Base-by-base conservation (phyloP, 2,797 vertebrate genomes). In the Peromyscus nudipes region DNA sequence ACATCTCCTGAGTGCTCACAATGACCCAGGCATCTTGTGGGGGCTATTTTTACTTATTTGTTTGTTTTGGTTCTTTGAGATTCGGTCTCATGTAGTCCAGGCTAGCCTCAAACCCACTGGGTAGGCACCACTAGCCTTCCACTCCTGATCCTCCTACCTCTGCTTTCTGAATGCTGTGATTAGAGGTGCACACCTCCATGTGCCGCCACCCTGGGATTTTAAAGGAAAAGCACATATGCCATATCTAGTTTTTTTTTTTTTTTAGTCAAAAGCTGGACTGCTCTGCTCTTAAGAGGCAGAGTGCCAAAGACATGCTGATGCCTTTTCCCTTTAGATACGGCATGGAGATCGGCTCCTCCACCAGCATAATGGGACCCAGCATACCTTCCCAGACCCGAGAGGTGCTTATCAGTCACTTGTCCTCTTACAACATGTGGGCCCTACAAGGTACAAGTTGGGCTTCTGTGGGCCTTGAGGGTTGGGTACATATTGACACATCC, bases 401-500 rank as follows among this genome's bases (percentile, higher is more conserved):
- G 52, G 99, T 99, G 0, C 99, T 99, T 19, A 0, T 89, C 69
- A 99, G 99, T 96, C 99, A 99, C 77, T 98, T 99, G 93, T 98
- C 99, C 0, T 99, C 99, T 27, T 99, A 99, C 97, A 99, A 99
- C 98, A 99, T 98, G 97, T 99, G 99, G 99, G 99, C 99, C 57
- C 94, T 99, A 93, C 99, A 99, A 98, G 99, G 99, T 99, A 98
- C 97, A 62, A 17, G 0, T 1, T 55, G 57, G 17, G 6, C 27
- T 60, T 62, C 16, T 64, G 1, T 62, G 34, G 92, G 77, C n/a
- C 43, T 17, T 14, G 71, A 82, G 23, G 4, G 27, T 57, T 75
- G 25, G 77, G 34, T 37, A 19, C 37, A 43, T 31, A 31, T n/a
- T 64, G 46, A 34, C 11, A 49, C 76, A 23, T 34, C 7, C 52